Conservation (phyloP, 2,797 vertebrate species). For the Hozukius guyotensis region DNA sequence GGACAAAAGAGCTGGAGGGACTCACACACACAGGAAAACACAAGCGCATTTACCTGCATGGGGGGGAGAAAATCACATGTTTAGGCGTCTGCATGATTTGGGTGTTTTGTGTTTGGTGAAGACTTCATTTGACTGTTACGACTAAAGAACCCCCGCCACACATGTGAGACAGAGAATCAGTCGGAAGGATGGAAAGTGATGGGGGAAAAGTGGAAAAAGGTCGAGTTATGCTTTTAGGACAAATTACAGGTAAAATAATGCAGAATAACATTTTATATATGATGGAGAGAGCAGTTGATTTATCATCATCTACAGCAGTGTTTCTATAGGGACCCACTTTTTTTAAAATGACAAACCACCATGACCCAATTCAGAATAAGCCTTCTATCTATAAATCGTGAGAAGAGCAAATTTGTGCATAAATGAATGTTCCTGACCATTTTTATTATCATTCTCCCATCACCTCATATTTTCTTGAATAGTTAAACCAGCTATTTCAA, state of each 20-base stretch:
- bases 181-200: neutral
- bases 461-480: too few species aligned
- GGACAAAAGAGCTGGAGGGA: conserved; percentile 57
- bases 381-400: too few species aligned
- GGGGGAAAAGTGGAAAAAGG: neutral
- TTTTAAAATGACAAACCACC: too few species aligned
- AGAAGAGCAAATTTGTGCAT: too few species aligned
- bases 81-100: conserved; percentile 15
- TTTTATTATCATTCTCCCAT: too few species aligned
- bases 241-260: neutral
- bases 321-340: too few species aligned
- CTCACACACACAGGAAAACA: neutral
- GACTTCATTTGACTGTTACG: neutral
- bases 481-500: too few species aligned
- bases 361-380: too few species aligned
- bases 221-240: neutral
- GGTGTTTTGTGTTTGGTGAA: conserved; percentile 15
- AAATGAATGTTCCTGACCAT: too few species aligned
- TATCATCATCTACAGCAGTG: neutral
- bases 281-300: neutral
- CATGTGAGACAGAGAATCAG: neutral
- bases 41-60: neutral
- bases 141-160: neutral
- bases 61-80: conserved; percentile 1
- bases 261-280: neutral